These are phyloP conservation scores for Prietella phreatophila DNA, from an alignment of 2,113 vertebrate species.

Conservation along the genomic window DNA sequence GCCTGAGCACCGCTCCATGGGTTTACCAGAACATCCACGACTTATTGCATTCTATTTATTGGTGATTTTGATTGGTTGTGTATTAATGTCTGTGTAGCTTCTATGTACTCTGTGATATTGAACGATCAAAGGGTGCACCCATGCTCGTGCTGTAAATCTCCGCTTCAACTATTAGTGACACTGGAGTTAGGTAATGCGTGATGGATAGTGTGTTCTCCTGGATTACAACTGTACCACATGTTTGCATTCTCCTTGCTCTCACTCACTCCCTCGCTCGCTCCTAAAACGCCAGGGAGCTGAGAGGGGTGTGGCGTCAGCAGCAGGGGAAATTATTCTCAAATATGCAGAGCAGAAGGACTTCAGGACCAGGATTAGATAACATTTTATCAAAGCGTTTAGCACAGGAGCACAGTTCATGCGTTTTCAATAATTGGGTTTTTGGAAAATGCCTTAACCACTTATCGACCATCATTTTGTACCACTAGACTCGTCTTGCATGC, in stretches of 20 bases:
- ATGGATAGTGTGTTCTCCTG: slow-evolving; percentile 52
- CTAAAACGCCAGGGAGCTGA: neutral
- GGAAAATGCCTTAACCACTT: neutral
- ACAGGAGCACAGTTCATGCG: neutral
- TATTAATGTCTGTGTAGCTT: slow-evolving; percentile 62
- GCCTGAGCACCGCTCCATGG: slow-evolving; percentile 68
- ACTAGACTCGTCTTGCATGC: neutral
- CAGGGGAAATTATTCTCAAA: neutral
- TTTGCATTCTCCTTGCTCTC: neutral
- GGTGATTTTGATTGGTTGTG: slow-evolving; percentile 74
- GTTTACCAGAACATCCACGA: slow-evolving; percentile 56
- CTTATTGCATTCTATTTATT: slow-evolving; percentile 78
- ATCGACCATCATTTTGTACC: neutral
- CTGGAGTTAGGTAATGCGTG: slow-evolving; percentile 62
- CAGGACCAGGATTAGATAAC: neutral
- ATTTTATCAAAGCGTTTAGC: neutral
- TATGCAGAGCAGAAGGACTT: neutral
- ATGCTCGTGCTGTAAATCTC: slow-evolving; percentile 62
- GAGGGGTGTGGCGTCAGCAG: neutral
- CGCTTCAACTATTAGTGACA: slow-evolving; percentile 55
- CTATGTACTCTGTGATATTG: slow-evolving; percentile 53
- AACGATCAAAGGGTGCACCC: slow-evolving; percentile 54
- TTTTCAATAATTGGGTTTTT: neutral
- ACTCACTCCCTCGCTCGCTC: too few species aligned
- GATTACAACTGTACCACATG: neutral